Evolutionary conservation across 2,797 vertebrate species (phyloP), one percentile per base, ranked within the genome.

Genomic region (Hipposideros larvatus): DNA sequence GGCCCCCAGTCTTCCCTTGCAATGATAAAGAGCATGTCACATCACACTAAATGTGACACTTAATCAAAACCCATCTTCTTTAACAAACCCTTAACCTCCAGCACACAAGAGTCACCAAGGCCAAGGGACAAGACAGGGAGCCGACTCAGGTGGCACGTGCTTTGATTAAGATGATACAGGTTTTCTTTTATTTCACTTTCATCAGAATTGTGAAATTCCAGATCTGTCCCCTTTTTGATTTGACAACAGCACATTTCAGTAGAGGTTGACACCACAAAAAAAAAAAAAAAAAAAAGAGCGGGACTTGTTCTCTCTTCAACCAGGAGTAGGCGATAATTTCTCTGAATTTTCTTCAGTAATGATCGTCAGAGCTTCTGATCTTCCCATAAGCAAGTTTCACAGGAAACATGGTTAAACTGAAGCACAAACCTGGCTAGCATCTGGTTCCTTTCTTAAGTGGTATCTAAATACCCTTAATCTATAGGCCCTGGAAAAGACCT

Each of bases 1-100:
- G 94, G 96, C 97, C 98, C 97, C 96, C 98, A 98, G 91, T 98
- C 98, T 98, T 98, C 98, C 98, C 98, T 98, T 97, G 98, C 98
- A 98, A 96, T 97, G 98, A 98, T 98, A 98, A 98, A 98, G 98
- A 98, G 98, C 97, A 96, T 98, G 97, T 98, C 98, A 77, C 94
- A 92, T 98, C 98, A 98, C 98, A 98, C 98, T 98, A 97, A 98
- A 97, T 98, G 98, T 98, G 98, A 98, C 98, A 98, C 98, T 98
- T 98, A 98, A 99, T 98, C 98, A 99, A 99, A 99, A 99, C 98
- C 97, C 88, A 97, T 98, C 98, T 98, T 98, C 98, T 98, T 98
- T 98, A 98, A 98, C 98, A 99, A 98, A 98, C 98, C 98, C 98
- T 98, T 98, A 98, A 98, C 98, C 98, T 98, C 98, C 95, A 93